phyloP scores from a whole-genome alignment of 92 coral and sea anemone species.

The Pocillopora grandis region DNA sequence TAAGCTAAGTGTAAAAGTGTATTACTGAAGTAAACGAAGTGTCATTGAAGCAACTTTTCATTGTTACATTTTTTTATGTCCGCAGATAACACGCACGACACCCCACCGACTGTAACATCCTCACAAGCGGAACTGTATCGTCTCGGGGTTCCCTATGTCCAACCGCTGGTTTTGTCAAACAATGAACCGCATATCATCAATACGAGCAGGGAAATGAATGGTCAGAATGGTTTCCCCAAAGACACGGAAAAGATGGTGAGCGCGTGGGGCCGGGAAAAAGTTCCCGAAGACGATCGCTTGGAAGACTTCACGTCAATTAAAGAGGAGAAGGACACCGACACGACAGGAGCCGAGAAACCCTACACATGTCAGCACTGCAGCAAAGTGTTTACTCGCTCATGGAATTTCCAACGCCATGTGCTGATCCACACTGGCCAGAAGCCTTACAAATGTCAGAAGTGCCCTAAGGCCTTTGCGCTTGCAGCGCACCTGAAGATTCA shows the following conservation, averaged over 20 bases:
- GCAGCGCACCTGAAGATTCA: constrained; percentile 99
- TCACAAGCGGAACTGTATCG: constrained; percentile 51
- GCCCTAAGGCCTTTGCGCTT: constrained; percentile 98
- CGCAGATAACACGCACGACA: constrained; percentile 60
- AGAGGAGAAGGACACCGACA: constrained; percentile 81
- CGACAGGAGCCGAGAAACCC: constrained; percentile 72
- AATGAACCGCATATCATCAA: constrained; percentile 32
- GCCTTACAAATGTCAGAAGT: constrained; percentile 97
- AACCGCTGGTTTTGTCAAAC: constrained; percentile 37
- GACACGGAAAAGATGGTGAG: constrained; percentile 16
- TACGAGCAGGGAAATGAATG: constrained; percentile 32
- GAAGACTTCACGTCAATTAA: constrained; percentile 65
- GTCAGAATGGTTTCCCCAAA: constrained; percentile 39
- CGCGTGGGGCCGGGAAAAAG: constrained; percentile 41
- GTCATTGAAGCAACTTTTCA: constrained; percentile 1
- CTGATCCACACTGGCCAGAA: constrained; percentile 98
- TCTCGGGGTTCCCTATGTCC: constrained; percentile 42
- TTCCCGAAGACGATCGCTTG: constrained; percentile 42
- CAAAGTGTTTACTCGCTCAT: constrained; percentile 96
- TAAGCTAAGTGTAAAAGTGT: not conserved
- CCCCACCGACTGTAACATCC: constrained; percentile 64
- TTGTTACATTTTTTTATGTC: not conserved
- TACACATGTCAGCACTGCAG: constrained; percentile 98
- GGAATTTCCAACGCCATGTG: constrained; percentile 99
- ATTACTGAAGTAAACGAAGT: not conserved